Base-by-base conservation (phyloP, 92 coral and sea anemone genomes). In the Galaxea fascicularis region DNA sequence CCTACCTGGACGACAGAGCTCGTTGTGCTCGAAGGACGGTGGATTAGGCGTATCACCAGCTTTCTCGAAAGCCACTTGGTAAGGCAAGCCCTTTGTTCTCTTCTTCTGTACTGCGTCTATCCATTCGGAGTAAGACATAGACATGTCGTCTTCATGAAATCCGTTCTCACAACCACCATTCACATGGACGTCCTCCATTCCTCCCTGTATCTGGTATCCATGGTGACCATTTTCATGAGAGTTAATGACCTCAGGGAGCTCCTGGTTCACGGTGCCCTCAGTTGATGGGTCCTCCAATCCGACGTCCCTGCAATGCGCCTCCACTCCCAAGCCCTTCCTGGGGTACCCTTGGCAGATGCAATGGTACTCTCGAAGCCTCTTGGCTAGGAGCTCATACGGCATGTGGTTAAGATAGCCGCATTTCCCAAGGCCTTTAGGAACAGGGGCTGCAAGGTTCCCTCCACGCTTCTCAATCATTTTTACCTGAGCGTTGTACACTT, bases 391-490 rank as follows among this genome's bases (percentile, higher is more conserved):
- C 68, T 88, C 94, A 17, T 68, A 73, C 9, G 87, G 89, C 83
- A 91, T 35, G 45, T 91, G 53, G 72, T 88, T 91, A 20, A 91
- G 59, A 31, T 87, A 91, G 22, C 92, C 94, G 57, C 89, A 91
- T 30, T 88, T 85, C 10, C 94, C 94, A n/a, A 91, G 70, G 57
- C 89, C 91, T 69, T 84, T 91, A 7, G 94, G 94, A 22, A 91
- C 79, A n/a, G 94, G 92, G 20, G 94, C 94, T 35, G 74, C 91
- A 7, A 91, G 72, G 73, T 91, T 91, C 0, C 94, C 94, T n/a
- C 92, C 94, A 11, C 94, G 78, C 70, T 88, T 91, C 31, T 84
- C 83, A 11, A 77, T 62, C 75, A 88, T 82, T 75, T 79, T 91
- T 39, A 57, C 82, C 46, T 85, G 89, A 0, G 86, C 82, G 28